These are phyloP conservation scores for Poecile montanus DNA, from an alignment of 2,797 vertebrate genomes.

Conservation along the genomic window DNA sequence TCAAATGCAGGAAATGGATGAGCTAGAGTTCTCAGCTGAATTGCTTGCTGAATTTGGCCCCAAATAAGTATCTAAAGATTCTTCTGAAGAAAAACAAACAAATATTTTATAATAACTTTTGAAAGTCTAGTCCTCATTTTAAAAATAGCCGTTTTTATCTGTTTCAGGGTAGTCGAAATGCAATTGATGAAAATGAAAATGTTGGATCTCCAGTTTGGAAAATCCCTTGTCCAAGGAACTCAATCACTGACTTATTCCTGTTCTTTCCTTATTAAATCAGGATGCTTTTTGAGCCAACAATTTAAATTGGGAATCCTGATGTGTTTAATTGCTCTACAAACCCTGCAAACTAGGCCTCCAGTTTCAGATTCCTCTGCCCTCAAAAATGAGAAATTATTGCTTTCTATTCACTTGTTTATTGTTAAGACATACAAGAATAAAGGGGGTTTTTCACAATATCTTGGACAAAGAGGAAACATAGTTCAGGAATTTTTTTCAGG, in stretches of 20 bases:
- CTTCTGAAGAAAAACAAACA: background rate
- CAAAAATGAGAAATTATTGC: background rate
- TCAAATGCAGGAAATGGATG: background rate
- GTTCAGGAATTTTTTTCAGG: background rate
- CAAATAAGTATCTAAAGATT: background rate
- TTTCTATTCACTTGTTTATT: background rate
- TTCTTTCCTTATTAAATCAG: background rate
- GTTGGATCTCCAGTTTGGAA: background rate
- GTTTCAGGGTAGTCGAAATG: background rate
- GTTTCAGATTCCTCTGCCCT: background rate
- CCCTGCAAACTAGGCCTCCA: background rate
- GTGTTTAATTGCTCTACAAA: background rate
- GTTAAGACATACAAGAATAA: background rate
- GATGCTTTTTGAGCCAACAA: background rate
- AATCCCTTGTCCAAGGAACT: background rate
- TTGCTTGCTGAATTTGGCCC: background rate
- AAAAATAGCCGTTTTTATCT: background rate
- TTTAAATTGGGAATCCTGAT: background rate
- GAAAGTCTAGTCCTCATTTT: background rate
- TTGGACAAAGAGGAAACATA: background rate
- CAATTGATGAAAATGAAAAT: background rate
- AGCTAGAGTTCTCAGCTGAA: background rate
- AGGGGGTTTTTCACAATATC: fast-evolving
- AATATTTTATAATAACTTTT: background rate
- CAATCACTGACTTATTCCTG: background rate